Percentiles rank a stretch among this genome's conserved stretches.
Evolutionary conservation across 2,113 vertebrate genomes (phyloP).

Genomic region (Poecilia latipinna): DNA sequence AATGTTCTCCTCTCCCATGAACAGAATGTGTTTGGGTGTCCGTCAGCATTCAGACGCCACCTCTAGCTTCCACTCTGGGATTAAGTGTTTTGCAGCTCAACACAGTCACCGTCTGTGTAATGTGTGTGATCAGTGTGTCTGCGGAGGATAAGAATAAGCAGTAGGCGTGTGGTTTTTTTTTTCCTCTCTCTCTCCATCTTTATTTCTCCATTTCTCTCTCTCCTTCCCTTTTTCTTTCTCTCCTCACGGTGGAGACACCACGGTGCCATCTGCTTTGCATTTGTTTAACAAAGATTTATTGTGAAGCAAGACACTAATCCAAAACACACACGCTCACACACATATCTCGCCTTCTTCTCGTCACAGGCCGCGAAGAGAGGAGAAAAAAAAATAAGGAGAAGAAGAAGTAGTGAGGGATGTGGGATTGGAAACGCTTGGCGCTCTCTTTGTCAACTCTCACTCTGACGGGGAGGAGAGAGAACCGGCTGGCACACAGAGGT

Average conservation of each 20-base stretch:
- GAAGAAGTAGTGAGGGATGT: slow-evolving; percentile 74
- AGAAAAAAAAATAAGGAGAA: slow-evolving; percentile 63
- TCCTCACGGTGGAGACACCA: slow-evolving; percentile 77
- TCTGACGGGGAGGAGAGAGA: slow-evolving; percentile 73
- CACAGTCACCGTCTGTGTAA: slow-evolving; percentile 74
- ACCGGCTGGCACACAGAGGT: slow-evolving; percentile 77
- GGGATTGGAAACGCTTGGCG: slow-evolving; percentile 78
- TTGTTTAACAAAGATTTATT: slow-evolving; percentile 86
- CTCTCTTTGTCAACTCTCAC: slow-evolving; percentile 76
- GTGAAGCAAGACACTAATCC: slow-evolving; percentile 82
- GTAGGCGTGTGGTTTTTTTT: slow-evolving; percentile 62
- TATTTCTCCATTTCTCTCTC: slow-evolving; percentile 39
- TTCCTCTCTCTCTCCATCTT: slow-evolving; percentile 30
- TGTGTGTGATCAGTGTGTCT: slow-evolving; percentile 73
- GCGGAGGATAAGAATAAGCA: slow-evolving; percentile 75
- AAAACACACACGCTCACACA: slow-evolving; percentile 76
- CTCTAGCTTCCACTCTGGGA: slow-evolving; percentile 68
- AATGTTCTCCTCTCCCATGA: slow-evolving; percentile 63
- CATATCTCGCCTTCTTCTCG: slow-evolving; percentile 78
- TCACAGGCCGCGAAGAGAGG: slow-evolving; percentile 71
- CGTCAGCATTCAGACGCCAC: slow-evolving; percentile 66
- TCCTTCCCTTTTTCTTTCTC: slow-evolving; percentile 69
- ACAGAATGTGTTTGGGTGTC: slow-evolving; percentile 75
- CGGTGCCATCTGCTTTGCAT: slow-evolving; percentile 84
- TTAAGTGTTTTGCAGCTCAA: slow-evolving; percentile 70